phyloP scores from a whole-genome alignment of 2,888 invertebrate species.

The Lasioglossum calceatum region DNA sequence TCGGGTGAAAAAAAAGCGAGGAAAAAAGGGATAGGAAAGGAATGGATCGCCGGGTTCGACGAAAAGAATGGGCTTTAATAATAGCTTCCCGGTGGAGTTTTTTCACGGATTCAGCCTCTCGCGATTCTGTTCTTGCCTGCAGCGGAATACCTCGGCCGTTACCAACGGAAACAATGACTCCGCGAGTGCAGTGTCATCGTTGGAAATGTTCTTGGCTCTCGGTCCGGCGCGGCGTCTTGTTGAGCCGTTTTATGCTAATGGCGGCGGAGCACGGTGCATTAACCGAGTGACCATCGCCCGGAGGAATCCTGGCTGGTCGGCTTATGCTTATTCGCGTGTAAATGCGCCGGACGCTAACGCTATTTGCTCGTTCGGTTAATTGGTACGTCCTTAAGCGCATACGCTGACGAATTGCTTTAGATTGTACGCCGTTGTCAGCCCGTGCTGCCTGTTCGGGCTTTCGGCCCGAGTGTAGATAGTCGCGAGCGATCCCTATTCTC shows the following conservation, averaged over 20 bases:
- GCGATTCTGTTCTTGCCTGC: neutral
- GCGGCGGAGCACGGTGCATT: conserved; percentile 34
- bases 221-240: conserved; percentile 31
- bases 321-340: conserved; percentile 36
- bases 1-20: neutral
- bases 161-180: conserved; percentile 28
- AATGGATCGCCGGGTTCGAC: neutral
- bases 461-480: neutral
- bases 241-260: conserved; percentile 45
- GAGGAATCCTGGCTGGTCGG: conserved; percentile 22
- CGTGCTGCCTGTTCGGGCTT: neutral
- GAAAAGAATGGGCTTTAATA: neutral
- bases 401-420: conserved; percentile 20
- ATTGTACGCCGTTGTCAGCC: neutral
- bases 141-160: conserved; percentile 7
- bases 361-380: conserved; percentile 41
- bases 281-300: conserved; percentile 50
- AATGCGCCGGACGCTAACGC: conserved; percentile 30
- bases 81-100: neutral
- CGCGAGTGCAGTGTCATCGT: conserved; percentile 13
- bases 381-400: conserved; percentile 20
- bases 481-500: neutral
- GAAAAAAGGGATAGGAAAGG: neutral
- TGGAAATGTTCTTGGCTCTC: conserved; percentile 28
- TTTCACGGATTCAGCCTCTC: neutral